These are phyloP conservation scores for Chiloscyllium plagiosum DNA, from an alignment of 2,113 vertebrate species.

Conservation along the genomic window DNA sequence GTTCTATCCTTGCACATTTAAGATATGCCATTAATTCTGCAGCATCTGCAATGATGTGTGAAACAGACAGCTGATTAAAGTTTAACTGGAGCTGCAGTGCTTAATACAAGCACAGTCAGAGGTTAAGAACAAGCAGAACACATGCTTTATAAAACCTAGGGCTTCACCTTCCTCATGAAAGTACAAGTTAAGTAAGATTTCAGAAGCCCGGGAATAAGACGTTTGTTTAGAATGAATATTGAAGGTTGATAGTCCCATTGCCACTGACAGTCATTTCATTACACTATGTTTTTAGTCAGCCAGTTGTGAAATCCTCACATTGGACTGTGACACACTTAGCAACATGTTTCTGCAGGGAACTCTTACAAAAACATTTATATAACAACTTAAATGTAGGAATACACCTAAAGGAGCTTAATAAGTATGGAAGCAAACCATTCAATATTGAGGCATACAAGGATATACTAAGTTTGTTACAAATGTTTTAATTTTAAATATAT, in stretches of 20 bases:
- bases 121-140: neutral
- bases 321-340: neutral
- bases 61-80: neutral
- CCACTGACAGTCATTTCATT: neutral
- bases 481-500: too few relatives aligned
- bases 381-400: too few relatives aligned
- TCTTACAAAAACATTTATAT: too few relatives aligned
- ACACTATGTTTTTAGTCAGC: neutral
- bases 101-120: neutral
- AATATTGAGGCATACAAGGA: too few relatives aligned
- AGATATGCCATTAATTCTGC: neutral
- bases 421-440: too few relatives aligned
- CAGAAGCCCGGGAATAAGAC: neutral
- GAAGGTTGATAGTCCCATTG: neutral
- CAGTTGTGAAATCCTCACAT: neutral
- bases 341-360: neutral
- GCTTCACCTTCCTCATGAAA: neutral
- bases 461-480: too few relatives aligned
- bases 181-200: neutral
- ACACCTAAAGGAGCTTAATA: too few relatives aligned
- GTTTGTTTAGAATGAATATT: neutral
- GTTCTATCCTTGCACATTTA: neutral
- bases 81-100: neutral
- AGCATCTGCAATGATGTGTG: neutral
- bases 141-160: neutral